Evolutionary conservation across 2,888 invertebrate species (phyloP).

Genomic region (Gari tellinella): DNA sequence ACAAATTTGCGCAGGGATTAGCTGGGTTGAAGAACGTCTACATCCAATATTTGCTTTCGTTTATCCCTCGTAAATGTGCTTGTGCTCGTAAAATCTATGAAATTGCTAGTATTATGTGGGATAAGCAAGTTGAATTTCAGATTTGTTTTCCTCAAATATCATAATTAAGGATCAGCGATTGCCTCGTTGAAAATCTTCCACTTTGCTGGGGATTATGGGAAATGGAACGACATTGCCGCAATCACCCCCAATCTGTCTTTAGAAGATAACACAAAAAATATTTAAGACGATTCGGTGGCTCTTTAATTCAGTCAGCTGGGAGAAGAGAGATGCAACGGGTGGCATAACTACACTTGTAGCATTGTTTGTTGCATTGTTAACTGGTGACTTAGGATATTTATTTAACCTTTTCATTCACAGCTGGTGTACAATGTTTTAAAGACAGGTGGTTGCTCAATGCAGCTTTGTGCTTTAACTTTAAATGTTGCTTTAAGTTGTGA

Average conservation of each 20-base stretch:
- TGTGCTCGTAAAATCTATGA: slow-evolving; percentile 49
- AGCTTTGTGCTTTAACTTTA: too few relatives aligned
- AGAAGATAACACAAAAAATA: slow-evolving; percentile 32
- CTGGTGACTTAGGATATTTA: too few relatives aligned
- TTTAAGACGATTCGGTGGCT: too few relatives aligned
- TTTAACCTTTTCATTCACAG: too few relatives aligned
- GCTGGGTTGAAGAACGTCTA: slow-evolving; percentile 26
- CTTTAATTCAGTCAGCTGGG: too few relatives aligned
- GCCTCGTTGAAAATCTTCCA: slow-evolving; percentile 52
- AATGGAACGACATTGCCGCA: slow-evolving; percentile 48
- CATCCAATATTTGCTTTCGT: slow-evolving; percentile 38
- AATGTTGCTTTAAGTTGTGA: too few relatives aligned
- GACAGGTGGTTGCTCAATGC: too few relatives aligned
- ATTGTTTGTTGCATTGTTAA: too few relatives aligned
- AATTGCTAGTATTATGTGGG: slow-evolving; percentile 62
- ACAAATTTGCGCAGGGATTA: slow-evolving; percentile 59
- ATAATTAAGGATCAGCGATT: slow-evolving; percentile 63
- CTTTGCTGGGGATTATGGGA: slow-evolving; percentile 61
- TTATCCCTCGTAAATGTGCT: slow-evolving; percentile 43
- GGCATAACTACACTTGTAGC: too few relatives aligned
- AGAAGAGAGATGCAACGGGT: too few relatives aligned
- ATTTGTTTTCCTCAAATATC: slow-evolving; percentile 65
- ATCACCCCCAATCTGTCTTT: slow-evolving; percentile 53
- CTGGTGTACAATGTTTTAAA: too few relatives aligned
- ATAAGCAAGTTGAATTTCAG: slow-evolving; percentile 57